Base-by-base conservation (phyloP, 2,113 vertebrate species). In the Siphamia tubifer region DNA sequence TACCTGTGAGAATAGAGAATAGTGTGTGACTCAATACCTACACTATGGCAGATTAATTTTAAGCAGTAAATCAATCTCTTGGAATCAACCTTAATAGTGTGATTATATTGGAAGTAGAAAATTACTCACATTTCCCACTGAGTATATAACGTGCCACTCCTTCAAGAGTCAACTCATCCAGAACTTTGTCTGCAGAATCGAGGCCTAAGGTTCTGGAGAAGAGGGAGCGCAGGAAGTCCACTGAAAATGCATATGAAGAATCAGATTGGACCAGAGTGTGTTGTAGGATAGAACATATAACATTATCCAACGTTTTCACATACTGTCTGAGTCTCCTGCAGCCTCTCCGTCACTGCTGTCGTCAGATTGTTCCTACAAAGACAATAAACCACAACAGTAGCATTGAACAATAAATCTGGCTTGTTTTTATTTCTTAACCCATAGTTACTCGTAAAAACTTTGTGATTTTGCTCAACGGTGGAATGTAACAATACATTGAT, bases 161-260 rank as follows among this genome's bases (percentile, higher is more conserved):
- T 0, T 92, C 92, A 54, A 98, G 78, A n/a, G 88, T 94, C 12
- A 96, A 81, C 28, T 96, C 95, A 2, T 98, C 95, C 68, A 98
- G 82, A 56, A 95, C 91, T 47, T 93, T 94, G 30, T 96, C 94
- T 45, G 89, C 36, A 19, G 90, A 69, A 20, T 94, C 93, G 13
- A 97, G 85, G 13, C 94, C 94, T 68, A 97, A 84, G 0, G 93
- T 93, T 36, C 92, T 93, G 40, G 94, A 94, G 86, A 98, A 95
- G 3, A 98, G 89, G 57, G 86, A 94, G 23, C 95, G 92, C 60
- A 98, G 91, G 60, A 96, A 94, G 32, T 98, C 96, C 96, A 98
- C 96, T 98, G 56, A 30, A 19, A 64, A 20, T 44, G 56, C 25
- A 0, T 71, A 9, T 55, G 17, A 23, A 13, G 7, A 42, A 35